Percentiles rank a stretch among this genome's conserved stretches.
Evolutionary conservation across 2,797 vertebrate species (phyloP).

Genomic region (Galagoides demidoff): DNA sequence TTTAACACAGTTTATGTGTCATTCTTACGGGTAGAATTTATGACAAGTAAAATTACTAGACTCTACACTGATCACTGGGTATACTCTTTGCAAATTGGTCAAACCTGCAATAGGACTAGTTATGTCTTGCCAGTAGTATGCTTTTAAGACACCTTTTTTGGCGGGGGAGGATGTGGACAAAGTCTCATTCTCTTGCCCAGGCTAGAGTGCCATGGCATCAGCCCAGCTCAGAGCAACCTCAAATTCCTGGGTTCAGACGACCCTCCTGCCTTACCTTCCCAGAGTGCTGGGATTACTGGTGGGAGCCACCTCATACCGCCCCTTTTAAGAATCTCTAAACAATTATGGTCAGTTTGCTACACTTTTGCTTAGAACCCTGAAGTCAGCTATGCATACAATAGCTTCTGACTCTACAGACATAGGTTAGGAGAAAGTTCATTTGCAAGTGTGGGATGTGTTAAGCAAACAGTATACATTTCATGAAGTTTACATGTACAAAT

Average conservation of each 20-base stretch:
- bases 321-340: not conserved
- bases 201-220: no score
- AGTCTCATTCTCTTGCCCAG: no score
- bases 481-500: not conserved
- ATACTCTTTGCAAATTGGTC: not conserved
- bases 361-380: not conserved
- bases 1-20: not conserved
- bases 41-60: not conserved
- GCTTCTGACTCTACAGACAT: not conserved
- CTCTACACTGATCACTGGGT: no score
- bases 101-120: not conserved
- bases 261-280: no score
- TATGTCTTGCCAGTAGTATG: fast-evolving
- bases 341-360: not conserved
- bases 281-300: no score
- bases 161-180: no score
- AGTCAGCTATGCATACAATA: not conserved
- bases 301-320: no score
- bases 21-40: not conserved
- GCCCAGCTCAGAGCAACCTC: no score
- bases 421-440: not conserved
- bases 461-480: not conserved
- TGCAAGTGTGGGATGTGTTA: not conserved
- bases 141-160: not conserved
- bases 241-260: no score